Evolutionary conservation across 2,797 vertebrate genomes (phyloP), one percentile per base, ranked within the genome.

Genomic region (Clarias fuscus): DNA sequence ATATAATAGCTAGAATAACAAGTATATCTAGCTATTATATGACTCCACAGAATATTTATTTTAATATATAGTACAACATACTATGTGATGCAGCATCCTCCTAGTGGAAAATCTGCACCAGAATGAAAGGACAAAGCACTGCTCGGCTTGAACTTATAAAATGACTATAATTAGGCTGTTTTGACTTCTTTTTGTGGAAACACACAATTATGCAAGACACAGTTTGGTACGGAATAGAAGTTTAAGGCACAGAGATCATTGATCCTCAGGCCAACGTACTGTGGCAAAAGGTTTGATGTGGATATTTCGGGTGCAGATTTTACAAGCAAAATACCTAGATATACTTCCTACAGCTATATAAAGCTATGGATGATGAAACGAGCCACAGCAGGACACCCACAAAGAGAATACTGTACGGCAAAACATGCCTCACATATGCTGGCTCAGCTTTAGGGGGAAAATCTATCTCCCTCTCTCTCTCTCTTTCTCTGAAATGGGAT

Each of bases 401-500:
- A 67, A n/a, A 64, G 18, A 68, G 64, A 82, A 33, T 68, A 68
- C 6, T 30, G n/a, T 67, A 82, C 40, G 67, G 80, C n/a, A 67
- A 65, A 81, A 68, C 43, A 68, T 43, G 64, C 43, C 80, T 53
- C 68, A 82, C 27, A 33, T 82, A 22, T 68, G 43, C 56, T 68
- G 65, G 80, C 7, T 30, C 40, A 81, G 65, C 40, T 82, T 82
- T 68, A 48, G 5, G 30, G 7, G 8, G 0, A 33, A 30, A 68
- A 27, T 59, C 68, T 84, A 33, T 48, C 58, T 13, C 17, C 30
- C 24, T 64, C 56, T 48, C 20, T 65, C 40, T 53, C 40, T 77
- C 18, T 73, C 84, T 77, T 14, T 73, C 84, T 64, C 53, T 71
- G 22, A 84, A 84, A 86, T 86, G 71, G n/a, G 77, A 86, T 88